Evolutionary conservation across 2,113 vertebrate genomes (phyloP).

Genomic region (Mixornis gularis): DNA sequence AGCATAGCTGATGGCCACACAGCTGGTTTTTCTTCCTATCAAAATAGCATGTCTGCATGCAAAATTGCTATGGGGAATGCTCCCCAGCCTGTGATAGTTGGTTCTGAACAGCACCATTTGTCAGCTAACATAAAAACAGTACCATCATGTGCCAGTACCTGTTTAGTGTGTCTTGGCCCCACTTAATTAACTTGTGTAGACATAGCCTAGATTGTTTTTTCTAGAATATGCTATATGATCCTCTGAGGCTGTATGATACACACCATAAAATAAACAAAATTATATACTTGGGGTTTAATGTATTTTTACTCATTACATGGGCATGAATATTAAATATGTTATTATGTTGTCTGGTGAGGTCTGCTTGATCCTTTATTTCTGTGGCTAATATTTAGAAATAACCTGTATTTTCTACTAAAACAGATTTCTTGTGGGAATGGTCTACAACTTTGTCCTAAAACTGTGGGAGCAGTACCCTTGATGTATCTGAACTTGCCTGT

Average conservation of each 20-base stretch:
- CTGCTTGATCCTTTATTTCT: not conserved
- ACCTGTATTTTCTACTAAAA: not conserved
- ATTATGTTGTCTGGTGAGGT: not conserved
- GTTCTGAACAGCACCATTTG: not conserved
- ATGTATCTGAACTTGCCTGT: not conserved
- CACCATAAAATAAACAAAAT: not conserved
- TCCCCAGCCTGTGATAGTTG: not conserved
- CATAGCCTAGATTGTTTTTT: not conserved
- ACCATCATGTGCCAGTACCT: not conserved
- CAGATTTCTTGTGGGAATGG: not conserved
- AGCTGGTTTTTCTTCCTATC: not conserved
- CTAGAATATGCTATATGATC: not conserved
- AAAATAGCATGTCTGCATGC: not conserved
- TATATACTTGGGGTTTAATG: not conserved
- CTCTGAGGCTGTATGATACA: not conserved
- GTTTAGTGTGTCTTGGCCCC: not conserved
- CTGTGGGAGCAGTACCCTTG: not conserved
- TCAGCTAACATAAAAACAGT: not conserved
- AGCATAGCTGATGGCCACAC: not conserved
- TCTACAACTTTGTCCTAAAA: not conserved
- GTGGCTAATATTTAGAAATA: not conserved
- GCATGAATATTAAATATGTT: not conserved
- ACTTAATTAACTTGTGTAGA: not conserved
- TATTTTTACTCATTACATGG: not conserved
- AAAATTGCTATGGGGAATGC: not conserved